These are phyloP conservation scores for Taeniopygia guttata DNA, from an alignment of 2,797 vertebrate species.

Conservation along the genomic window DNA sequence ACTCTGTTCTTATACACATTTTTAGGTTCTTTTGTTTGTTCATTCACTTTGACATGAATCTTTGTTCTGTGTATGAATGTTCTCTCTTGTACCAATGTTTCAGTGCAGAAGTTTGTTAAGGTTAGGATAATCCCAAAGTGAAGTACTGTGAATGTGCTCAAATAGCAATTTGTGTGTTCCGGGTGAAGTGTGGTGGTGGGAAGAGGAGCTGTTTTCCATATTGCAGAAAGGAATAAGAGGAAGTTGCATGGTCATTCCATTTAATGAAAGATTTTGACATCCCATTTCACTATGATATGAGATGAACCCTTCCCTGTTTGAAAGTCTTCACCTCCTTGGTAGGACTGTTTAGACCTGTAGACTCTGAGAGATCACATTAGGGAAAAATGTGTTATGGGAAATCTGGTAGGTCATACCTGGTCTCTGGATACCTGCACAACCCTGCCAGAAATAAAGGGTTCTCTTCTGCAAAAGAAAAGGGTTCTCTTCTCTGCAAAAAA, in stretches of 20 bases:
- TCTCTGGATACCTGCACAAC: neutral
- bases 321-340: neutral
- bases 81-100: neutral
- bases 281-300: neutral
- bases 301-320: neutral
- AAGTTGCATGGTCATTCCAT: neutral
- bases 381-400: neutral
- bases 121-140: neutral
- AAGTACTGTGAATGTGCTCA: neutral
- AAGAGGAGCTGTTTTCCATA: neutral
- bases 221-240: neutral
- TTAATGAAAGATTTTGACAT: neutral
- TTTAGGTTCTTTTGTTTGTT: neutral
- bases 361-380: neutral
- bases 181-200: neutral
- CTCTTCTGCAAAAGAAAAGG: too few relatives aligned
- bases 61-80: neutral
- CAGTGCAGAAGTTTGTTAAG: neutral
- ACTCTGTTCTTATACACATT: neutral
- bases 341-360: neutral
- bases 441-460: neutral
- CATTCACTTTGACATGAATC: neutral
- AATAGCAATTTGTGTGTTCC: neutral
- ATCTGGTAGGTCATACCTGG: neutral
- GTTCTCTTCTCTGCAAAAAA: neutral